Base-by-base conservation (phyloP, 2,797 vertebrate genomes). In the Hirundo rustica region DNA sequence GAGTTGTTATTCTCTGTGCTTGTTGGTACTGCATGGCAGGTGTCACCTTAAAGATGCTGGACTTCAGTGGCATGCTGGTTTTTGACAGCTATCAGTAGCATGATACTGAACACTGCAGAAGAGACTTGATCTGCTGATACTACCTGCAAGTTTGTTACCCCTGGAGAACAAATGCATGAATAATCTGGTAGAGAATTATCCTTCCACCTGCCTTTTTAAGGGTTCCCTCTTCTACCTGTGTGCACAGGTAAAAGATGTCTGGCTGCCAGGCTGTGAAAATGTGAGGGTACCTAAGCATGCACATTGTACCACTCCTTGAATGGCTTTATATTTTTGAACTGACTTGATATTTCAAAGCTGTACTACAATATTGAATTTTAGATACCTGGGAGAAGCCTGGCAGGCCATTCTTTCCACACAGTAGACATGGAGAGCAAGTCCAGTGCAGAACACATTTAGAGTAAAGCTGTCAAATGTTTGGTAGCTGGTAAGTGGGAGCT, bases 251-350 rank as follows among this genome's bases (percentile, higher is more conserved):
- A 53, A 80, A 85, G 4, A 10, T 38, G 26, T 14, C 51, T 58
- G 32, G 2, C 32, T 81, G 48, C 21, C 45, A 82, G 60, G 29
- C 9, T 93, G 61, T 67, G 50, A 67, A 88, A 89, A 76, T 18
- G 13, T 38, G 32, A 0, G 0, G 45, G 8, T 26, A 16, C 60
- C 67, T 67, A 53, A 61, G 25, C 13, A 55, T 36, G 66, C 36
- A n/a, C 18, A 29, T 57, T 70, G 25, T 38, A 76, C 14, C 7
- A 1, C 26, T 70, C 30, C 48, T 79, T 72, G 23, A 27, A 29
- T 57, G 61, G 73, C 13, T 88, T 93, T 55, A 73, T 40, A 36
- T 62, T 66, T 89, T 75, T 81, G n/a, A 55, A 88, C 26, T 94
- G 51, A 48, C 44, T 70, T 75, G 38, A 48, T 30, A 62, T 81